Evolutionary conservation across 2,888 invertebrate genomes (phyloP).

Genomic region (Lysandra bellargus): DNA sequence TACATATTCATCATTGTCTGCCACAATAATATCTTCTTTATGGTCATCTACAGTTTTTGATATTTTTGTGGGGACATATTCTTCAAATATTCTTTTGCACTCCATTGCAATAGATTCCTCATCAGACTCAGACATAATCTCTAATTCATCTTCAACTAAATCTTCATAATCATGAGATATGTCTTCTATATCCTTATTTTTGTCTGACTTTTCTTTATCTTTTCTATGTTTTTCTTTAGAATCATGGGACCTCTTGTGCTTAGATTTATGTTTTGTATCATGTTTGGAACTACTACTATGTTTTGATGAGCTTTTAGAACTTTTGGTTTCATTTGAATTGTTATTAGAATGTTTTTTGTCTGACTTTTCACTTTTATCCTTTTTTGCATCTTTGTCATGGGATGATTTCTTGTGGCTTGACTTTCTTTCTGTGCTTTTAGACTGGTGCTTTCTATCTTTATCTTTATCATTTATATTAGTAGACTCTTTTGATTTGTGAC

Average conservation of each 20-base stretch:
- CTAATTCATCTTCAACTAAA: conserved; percentile 50
- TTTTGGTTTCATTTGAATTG: conserved; percentile 30
- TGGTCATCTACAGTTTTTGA: conserved; percentile 51
- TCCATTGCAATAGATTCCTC: conserved; percentile 88
- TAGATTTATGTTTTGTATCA: conserved; percentile 51
- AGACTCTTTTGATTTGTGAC: conserved; percentile 47
- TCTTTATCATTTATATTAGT: conserved; percentile 47
- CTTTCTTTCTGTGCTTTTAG: conserved; percentile 52
- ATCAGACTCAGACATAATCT: conserved; percentile 79
- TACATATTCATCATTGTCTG: conserved; percentile 64
- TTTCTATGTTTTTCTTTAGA: conserved; percentile 53
- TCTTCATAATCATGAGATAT: conserved; percentile 50
- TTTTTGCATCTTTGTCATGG: conserved; percentile 53
- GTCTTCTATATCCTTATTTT: conserved; percentile 40
- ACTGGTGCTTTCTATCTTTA: conserved; percentile 51
- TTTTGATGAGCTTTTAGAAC: conserved; percentile 38
- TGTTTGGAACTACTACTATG: conserved; percentile 48
- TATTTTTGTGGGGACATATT: conserved; percentile 81
- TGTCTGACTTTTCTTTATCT: conserved; percentile 48
- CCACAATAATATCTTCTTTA: conserved; percentile 46
- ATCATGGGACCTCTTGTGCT: conserved; percentile 54
- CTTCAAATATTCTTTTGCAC: conserved; percentile 92
- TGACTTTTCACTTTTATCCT: conserved; percentile 55
- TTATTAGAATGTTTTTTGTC: conserved; percentile 46
- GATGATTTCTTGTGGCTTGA: conserved; percentile 61